Conservation (phyloP, 2,113 vertebrate species). For the Nesoenas mayeri region DNA sequence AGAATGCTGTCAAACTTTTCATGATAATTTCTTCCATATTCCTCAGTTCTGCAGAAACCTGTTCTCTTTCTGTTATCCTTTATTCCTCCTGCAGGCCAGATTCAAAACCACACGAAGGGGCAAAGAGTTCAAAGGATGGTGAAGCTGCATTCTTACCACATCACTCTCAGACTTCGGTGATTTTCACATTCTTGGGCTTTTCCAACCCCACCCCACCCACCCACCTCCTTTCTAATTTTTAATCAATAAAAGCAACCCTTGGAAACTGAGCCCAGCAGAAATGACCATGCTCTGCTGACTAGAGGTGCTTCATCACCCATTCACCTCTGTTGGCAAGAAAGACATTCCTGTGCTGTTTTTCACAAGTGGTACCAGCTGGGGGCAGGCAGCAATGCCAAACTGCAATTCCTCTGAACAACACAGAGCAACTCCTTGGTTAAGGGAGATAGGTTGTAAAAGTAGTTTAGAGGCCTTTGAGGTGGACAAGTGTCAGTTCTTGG, state of each 20-base stretch:
- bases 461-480: neutral
- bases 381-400: neutral
- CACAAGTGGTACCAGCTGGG: neutral
- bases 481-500: neutral
- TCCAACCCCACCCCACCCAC: no score
- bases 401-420: neutral
- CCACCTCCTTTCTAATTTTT: neutral
- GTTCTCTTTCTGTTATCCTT: neutral
- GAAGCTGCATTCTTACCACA: neutral
- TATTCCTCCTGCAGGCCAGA: constrained; percentile 26
- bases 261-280: neutral
- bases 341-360: neutral
- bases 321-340: neutral
- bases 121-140: neutral
- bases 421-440: neutral
- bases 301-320: neutral
- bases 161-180: neutral
- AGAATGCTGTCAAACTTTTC: neutral
- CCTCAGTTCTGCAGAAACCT: neutral
- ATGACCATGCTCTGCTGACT: neutral
- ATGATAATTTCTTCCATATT: neutral
- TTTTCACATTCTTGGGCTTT: neutral
- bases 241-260: neutral
- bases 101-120: neutral
- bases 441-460: neutral